These are phyloP conservation scores for Bovichtus diacanthus DNA, from an alignment of 2,797 vertebrate species.

Conservation along the genomic window DNA sequence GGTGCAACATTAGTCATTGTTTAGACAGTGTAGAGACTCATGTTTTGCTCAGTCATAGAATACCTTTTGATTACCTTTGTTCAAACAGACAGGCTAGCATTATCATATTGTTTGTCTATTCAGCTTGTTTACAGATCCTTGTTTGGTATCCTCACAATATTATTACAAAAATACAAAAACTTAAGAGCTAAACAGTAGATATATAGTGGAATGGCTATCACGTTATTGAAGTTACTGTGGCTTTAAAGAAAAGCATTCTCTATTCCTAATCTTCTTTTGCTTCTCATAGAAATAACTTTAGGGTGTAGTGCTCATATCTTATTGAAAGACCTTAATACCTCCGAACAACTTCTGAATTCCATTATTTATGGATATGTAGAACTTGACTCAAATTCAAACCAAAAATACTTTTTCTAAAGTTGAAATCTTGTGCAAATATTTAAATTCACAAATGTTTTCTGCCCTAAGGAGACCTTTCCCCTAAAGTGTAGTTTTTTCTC, in stretches of 20 bases:
- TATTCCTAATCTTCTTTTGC: constrained; percentile 1
- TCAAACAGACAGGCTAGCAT: constrained; percentile 18
- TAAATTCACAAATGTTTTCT: neutral
- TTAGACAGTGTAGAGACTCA: constrained; percentile 3
- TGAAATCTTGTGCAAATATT: neutral
- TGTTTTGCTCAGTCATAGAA: constrained; percentile 33
- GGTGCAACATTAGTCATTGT: constrained; percentile 34
- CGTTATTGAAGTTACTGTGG: neutral
- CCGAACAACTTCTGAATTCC: neutral
- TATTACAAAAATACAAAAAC: neutral
- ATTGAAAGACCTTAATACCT: neutral
- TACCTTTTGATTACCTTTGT: constrained; percentile 36
- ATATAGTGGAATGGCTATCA: neutral
- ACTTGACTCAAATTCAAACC: neutral
- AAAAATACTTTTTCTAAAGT: neutral
- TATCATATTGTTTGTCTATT: constrained; percentile 1
- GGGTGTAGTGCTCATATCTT: neutral
- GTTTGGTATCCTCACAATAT: constrained; percentile 9
- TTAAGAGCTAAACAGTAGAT: neutral
- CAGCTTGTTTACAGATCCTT: neutral
- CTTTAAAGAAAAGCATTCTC: constrained; percentile 1
- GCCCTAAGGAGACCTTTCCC: neutral
- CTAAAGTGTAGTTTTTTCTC: too few species aligned
- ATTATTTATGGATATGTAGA: neutral
- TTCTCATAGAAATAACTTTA: neutral